phyloP scores from a whole-genome alignment of 2,797 vertebrate genomes.

The Schizothorax lantsangensis region DNA sequence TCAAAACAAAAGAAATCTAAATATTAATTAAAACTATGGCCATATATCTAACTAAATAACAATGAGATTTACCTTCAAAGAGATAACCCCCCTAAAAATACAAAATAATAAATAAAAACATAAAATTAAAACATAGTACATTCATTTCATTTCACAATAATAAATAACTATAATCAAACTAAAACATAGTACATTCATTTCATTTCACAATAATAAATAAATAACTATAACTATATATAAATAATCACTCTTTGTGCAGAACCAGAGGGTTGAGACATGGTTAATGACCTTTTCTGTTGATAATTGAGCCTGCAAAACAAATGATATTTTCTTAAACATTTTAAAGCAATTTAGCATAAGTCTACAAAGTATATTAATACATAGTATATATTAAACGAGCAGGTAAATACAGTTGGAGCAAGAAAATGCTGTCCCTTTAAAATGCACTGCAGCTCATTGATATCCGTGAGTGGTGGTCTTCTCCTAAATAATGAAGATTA shows the following conservation, averaged over 20 bases:
- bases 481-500: constrained; percentile 6
- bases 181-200: not conserved
- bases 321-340: not conserved
- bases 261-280: not conserved
- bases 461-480: not conserved
- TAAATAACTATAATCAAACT: not conserved
- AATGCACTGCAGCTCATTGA: not conserved
- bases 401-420: not conserved
- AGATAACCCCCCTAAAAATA: not conserved
- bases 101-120: not conserved
- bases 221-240: too few species aligned
- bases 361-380: not conserved
- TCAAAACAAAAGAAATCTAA: not conserved
- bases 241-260: too few species aligned
- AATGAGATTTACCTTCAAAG: not conserved
- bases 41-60: not conserved
- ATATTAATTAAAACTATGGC: not conserved
- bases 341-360: too few species aligned
- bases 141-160: not conserved
- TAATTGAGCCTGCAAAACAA: not conserved
- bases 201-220: too few species aligned
- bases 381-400: not conserved
- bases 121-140: not conserved
- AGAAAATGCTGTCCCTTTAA: not conserved
- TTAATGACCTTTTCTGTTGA: not conserved